These are phyloP conservation scores for Ferrisia virgata DNA, from an alignment of 2,888 invertebrate species.

Conservation along the genomic window DNA sequence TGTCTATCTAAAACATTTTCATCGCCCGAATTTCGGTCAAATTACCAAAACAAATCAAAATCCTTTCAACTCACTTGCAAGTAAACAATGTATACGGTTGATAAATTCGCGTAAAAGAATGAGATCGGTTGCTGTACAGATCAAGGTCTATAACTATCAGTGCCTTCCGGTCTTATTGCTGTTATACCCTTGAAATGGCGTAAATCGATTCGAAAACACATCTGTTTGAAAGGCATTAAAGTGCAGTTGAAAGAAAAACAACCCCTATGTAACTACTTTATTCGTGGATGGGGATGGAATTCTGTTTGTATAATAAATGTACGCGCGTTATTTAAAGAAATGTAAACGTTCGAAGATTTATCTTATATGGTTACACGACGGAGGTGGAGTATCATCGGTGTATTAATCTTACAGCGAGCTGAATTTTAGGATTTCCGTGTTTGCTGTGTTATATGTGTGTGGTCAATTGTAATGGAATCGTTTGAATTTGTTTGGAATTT, in stretches of 20 bases:
- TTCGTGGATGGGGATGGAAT: not conserved
- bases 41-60: not conserved
- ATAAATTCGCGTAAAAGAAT: not conserved
- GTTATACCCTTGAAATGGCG: not conserved
- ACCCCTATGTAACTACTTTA: not conserved
- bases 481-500: not conserved
- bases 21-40: not conserved
- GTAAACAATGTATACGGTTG: not conserved
- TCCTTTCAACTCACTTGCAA: not conserved
- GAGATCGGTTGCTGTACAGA: no score
- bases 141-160: not conserved
- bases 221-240: not conserved
- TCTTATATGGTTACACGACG: not conserved
- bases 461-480: not conserved
- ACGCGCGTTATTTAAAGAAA: not conserved
- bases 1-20: not conserved
- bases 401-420: not conserved
- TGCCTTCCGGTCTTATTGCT: not conserved
- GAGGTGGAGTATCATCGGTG: not conserved
- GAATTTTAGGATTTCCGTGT: not conserved
- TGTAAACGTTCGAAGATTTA: not conserved
- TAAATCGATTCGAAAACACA: not conserved
- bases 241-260: constrained; percentile 1
- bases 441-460: not conserved
- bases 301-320: not conserved